Percentiles rank a stretch among this genome's conserved stretches.
phyloP scores from a whole-genome alignment of 2,113 vertebrate species.

The Melospiza georgiana region DNA sequence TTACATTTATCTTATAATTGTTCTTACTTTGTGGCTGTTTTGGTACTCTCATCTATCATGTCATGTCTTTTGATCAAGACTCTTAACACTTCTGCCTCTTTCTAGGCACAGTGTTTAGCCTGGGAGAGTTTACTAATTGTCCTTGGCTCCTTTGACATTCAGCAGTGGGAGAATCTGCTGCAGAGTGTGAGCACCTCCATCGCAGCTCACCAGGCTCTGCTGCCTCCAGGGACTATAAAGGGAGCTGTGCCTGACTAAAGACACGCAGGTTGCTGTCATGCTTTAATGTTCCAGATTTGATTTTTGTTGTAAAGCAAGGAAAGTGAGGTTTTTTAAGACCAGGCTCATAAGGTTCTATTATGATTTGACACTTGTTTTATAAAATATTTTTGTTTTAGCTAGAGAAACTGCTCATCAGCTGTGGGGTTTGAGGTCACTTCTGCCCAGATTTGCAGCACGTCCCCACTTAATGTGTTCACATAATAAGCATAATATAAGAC shows the following conservation, averaged over 20 bases:
- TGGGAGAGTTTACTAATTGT: not conserved
- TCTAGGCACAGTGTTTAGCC: not conserved
- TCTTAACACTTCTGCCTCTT: not conserved
- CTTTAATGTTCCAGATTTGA: not conserved
- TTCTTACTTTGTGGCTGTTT: not conserved
- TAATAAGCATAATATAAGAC: not conserved
- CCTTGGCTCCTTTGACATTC: not conserved
- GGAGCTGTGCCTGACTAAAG: not conserved
- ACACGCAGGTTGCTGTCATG: not conserved
- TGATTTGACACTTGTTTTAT: rapidly evolving
- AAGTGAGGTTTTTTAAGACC: not conserved
- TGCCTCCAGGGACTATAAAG: not conserved
- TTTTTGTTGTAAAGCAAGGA: not conserved
- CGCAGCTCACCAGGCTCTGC: not conserved
- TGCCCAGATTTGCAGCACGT: not conserved
- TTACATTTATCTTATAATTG: not conserved
- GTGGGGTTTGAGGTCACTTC: not conserved
- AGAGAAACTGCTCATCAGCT: not conserved
- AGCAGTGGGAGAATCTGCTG: not conserved
- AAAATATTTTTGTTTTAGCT: not conserved
- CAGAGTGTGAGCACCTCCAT: not conserved
- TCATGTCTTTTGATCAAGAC: not conserved
- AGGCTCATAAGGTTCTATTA: not conserved
- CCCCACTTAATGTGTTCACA: not conserved
- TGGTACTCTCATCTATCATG: not conserved